A percentile compares a stretch with the other conserved stretches of the same genome.
Evolutionary conservation across 2,113 vertebrate species (phyloP).

Genomic region (Plecturocebus donacophilus): DNA sequence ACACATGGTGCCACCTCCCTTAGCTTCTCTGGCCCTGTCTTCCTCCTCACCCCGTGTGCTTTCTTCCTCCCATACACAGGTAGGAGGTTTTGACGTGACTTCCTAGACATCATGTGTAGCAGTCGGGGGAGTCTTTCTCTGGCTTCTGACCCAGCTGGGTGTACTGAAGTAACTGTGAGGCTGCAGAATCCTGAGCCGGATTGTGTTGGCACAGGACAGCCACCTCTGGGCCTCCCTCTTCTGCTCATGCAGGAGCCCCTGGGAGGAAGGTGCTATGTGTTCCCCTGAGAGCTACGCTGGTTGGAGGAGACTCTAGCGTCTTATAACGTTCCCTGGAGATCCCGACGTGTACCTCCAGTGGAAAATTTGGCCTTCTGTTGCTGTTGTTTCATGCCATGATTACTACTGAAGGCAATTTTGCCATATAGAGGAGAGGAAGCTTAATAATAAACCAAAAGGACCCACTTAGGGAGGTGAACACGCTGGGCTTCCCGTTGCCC

Average conservation of each 20-base stretch:
- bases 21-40: not conserved
- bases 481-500: fast-evolving
- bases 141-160: not conserved
- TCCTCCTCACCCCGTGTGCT: not conserved
- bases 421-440: not conserved
- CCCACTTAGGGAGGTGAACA: fast-evolving
- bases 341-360: fast-evolving
- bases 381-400: not conserved
- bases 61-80: not conserved
- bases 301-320: not conserved
- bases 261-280: no score
- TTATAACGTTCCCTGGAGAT: not conserved
- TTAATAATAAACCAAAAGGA: not conserved
- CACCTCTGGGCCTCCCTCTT: not conserved
- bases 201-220: not conserved
- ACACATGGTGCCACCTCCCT: fast-evolving
- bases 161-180: not conserved
- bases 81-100: not conserved
- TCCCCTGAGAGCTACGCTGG: fast-evolving
- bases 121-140: not conserved
- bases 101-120: fast-evolving
- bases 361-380: not conserved
- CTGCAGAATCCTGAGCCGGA: fast-evolving
- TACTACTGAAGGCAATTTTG: not conserved
- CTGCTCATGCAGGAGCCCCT: not conserved